Percentiles rank a stretch among this genome's conserved stretches.
These are phyloP conservation scores for Molossus molossus DNA, from an alignment of 2,797 vertebrate genomes.

Conservation along the genomic window DNA sequence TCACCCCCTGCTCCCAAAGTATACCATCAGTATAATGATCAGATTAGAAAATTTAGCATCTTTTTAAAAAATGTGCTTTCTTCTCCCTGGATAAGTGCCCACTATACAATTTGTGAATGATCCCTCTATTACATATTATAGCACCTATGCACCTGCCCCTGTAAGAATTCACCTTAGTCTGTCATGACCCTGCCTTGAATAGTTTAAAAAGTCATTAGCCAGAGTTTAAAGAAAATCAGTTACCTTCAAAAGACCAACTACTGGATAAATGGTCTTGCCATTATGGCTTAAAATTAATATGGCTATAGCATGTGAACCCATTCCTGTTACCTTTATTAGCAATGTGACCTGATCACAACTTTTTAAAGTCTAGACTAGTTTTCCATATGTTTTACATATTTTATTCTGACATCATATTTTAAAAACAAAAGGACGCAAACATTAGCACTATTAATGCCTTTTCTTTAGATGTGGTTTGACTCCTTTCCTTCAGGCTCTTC, in stretches of 20 bases:
- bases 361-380: conserved; percentile 82
- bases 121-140: not conserved
- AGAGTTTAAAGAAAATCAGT: conserved; percentile 60
- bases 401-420: conserved; percentile 83
- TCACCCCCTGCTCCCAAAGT: not conserved
- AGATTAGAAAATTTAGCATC: conserved; percentile 41
- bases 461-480: conserved; percentile 58
- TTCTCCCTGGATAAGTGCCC: not conserved
- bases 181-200: not conserved
- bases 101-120: conserved; percentile 12
- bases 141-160: not conserved
- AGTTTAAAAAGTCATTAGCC: conserved; percentile 61
- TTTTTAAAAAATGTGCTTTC: conserved; percentile 57
- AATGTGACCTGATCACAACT: conserved; percentile 68
- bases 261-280: conserved; percentile 35
- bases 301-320: conserved; percentile 70
- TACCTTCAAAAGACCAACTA: conserved; percentile 49
- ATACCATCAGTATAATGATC: not conserved
- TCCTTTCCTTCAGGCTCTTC: conserved; percentile 63
- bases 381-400: conserved; percentile 79
- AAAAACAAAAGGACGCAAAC: conserved; percentile 79
- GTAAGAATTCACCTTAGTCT: not conserved
- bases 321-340: conserved; percentile 71
- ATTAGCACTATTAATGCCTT: conserved; percentile 66
- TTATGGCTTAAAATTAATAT: conserved; percentile 81